Conservation (phyloP, 1,140 invertebrate genomes). For the Euura saliciscinereae region DNA sequence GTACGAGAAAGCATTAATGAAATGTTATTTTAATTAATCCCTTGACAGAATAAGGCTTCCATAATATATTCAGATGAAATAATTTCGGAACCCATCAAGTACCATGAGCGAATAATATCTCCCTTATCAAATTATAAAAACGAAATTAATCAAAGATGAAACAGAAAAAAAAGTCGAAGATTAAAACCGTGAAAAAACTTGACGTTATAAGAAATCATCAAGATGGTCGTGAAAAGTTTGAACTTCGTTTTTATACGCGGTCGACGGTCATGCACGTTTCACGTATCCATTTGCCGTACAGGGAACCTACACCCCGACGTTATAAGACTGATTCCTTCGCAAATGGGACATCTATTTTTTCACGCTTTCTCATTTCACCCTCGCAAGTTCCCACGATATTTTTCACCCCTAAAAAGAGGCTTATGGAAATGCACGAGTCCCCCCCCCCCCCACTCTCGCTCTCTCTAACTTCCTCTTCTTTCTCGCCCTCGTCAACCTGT, state of each 20-base stretch:
- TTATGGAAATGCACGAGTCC: background rate
- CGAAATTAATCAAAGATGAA: no score
- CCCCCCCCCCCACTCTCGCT: background rate
- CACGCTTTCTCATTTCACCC: background rate
- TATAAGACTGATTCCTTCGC: background rate
- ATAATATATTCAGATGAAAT: background rate
- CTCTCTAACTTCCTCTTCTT: background rate
- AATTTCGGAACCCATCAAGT: background rate
- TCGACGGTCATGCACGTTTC: no score
- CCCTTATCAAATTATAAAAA: background rate
- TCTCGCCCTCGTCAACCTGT: background rate
- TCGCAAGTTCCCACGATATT: background rate
- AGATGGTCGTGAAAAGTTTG: no score
- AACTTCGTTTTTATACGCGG: no score
- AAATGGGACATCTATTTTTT: background rate
- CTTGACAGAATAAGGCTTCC: background rate
- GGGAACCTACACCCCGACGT: background rate
- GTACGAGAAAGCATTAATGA: background rate
- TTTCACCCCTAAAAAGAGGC: background rate
- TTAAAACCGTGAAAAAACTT: no score
- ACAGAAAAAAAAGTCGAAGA: no score
- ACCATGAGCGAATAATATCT: background rate
- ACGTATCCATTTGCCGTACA: no score
- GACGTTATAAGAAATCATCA: no score
- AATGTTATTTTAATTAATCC: slow-evolving; percentile 8